phyloP scores from a whole-genome alignment of 2,113 vertebrate species.

The Daubentonia madagascariensis region DNA sequence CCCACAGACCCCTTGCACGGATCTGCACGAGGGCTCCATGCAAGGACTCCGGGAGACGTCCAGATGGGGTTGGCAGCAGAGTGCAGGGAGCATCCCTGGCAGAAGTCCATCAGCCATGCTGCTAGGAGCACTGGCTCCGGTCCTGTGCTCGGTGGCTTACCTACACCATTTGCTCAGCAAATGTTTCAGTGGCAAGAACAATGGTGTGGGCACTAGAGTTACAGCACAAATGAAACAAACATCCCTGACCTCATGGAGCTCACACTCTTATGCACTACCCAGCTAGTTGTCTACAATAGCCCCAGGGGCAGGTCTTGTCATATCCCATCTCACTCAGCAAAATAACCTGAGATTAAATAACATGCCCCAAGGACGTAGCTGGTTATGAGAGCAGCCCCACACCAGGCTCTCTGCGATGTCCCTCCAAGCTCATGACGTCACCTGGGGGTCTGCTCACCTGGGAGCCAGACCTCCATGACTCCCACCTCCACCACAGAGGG shows the following conservation, averaged over 20 bases:
- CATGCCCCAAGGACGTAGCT: neutral
- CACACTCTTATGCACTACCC: neutral
- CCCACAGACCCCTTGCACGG: neutral
- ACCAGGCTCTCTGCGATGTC: neutral
- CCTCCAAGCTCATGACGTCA: neutral
- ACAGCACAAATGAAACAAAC: neutral
- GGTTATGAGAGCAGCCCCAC: neutral
- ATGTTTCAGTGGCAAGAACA: neutral
- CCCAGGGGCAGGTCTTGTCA: too few species aligned
- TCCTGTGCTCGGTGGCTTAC: neutral
- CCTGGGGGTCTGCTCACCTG: neutral
- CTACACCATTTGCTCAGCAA: neutral
- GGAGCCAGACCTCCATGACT: neutral
- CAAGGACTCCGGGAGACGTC: rapidly evolving
- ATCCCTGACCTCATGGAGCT: neutral
- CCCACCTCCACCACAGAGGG: neutral
- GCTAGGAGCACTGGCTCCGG: too few species aligned
- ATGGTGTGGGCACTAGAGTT: too few species aligned
- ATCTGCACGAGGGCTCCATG: neutral
- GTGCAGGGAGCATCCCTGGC: neutral
- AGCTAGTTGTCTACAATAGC: neutral
- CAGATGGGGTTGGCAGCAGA: neutral
- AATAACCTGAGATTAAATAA: neutral
- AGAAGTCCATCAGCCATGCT: neutral
- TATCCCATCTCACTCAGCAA: neutral